Conservation (phyloP, 2,113 vertebrate species). For the Taxidea taxus region DNA sequence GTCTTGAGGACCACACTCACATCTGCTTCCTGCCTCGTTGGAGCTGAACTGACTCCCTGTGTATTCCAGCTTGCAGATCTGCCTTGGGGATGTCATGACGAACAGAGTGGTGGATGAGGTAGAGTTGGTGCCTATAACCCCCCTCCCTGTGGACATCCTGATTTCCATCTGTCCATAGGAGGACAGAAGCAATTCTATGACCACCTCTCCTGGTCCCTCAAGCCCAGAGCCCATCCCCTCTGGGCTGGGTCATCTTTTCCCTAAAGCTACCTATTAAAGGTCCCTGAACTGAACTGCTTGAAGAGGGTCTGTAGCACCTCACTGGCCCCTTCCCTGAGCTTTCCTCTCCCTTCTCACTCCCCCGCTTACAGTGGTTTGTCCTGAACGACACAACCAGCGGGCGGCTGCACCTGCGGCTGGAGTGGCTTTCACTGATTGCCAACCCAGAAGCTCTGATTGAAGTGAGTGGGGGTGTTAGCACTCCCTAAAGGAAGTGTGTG, state of each 20-base stretch:
- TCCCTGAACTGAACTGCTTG: neutral
- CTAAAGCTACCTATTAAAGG: neutral
- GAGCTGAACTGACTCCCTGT: neutral
- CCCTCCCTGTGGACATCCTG: neutral
- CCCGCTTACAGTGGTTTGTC: slow-evolving; percentile 89
- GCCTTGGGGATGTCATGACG: slow-evolving; percentile 91
- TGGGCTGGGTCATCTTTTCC: neutral
- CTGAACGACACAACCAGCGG: slow-evolving; percentile 86
- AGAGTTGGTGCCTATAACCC: slow-evolving; percentile 21
- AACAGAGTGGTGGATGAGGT: slow-evolving; percentile 92
- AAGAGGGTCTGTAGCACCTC: neutral
- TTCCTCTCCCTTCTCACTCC: neutral
- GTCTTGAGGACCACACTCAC: neutral
- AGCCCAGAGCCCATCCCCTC: neutral
- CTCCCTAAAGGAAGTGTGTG: neutral
- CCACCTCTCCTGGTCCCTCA: neutral
- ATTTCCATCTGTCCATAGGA: neutral
- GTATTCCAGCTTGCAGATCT: slow-evolving; percentile 87
- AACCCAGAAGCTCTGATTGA: slow-evolving; percentile 80
- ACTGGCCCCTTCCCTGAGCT: neutral
- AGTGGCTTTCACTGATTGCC: slow-evolving; percentile 91
- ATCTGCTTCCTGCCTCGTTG: neutral
- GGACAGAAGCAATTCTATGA: neutral
- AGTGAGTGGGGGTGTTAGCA: slow-evolving; percentile 72
- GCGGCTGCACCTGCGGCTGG: slow-evolving; percentile 90